Conservation (phyloP, 2,113 vertebrate genomes). For the Xerus inauris region DNA sequence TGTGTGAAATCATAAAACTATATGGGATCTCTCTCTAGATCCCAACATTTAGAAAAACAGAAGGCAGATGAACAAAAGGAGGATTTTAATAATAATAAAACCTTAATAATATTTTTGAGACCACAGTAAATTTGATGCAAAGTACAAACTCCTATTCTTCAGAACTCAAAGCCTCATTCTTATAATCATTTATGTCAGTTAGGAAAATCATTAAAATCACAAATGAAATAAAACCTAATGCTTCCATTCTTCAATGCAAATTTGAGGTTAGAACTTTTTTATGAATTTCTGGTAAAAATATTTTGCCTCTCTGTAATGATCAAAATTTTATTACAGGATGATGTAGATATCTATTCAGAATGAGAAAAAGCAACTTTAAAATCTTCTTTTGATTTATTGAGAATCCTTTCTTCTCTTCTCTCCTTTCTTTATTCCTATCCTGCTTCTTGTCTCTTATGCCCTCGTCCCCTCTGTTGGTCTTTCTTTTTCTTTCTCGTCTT, state of each 20-base stretch:
- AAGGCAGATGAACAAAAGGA: conserved; percentile 9
- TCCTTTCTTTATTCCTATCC: background rate
- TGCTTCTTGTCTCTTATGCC: no score
- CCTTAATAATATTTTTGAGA: background rate
- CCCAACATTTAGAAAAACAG: background rate
- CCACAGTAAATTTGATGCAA: background rate
- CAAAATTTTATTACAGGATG: background rate
- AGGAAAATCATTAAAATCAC: background rate
- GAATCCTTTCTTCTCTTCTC: background rate
- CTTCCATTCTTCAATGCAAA: conserved; percentile 1
- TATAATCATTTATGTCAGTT: background rate
- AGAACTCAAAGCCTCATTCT: background rate
- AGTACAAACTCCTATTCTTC: background rate
- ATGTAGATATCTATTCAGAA: background rate
- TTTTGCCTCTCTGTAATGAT: background rate
- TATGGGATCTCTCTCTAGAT: background rate
- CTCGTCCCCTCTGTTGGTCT: background rate
- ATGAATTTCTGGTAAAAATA: conserved; percentile 13
- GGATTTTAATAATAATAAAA: background rate
- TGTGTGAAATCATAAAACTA: background rate
- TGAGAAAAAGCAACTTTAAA: background rate
- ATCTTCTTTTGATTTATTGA: background rate
- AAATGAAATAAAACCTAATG: background rate
- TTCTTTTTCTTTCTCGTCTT: background rate
- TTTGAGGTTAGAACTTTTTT: conserved; percentile 19